Evolutionary conservation across 2,113 vertebrate genomes (phyloP).

Genomic region (Bombycilla garrulus): DNA sequence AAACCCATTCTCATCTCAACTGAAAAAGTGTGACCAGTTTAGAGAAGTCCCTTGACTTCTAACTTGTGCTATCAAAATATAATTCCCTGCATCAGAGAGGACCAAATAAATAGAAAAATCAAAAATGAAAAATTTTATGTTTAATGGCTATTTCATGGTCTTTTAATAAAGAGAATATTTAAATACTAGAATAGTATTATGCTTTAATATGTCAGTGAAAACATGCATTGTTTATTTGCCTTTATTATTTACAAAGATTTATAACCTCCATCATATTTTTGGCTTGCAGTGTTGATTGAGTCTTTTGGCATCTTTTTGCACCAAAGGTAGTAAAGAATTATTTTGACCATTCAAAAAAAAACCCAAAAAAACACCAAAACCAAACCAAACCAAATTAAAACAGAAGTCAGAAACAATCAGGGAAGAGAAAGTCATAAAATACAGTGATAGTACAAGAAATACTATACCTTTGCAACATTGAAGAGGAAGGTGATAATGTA

Average conservation of each 20-base stretch:
- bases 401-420: background rate
- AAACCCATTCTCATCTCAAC: background rate
- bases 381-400: background rate
- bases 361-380: background rate
- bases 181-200: background rate
- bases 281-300: background rate
- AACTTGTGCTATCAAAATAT: background rate
- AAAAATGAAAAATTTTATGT: background rate
- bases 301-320: background rate
- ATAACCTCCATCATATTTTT: background rate
- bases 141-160: background rate
- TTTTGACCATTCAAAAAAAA: background rate
- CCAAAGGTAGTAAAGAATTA: background rate
- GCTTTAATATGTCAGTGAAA: background rate
- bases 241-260: background rate
- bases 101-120: fast-evolving
- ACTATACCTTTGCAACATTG: background rate
- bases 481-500: background rate
- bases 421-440: background rate
- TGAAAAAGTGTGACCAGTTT: background rate
- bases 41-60: background rate
- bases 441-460: background rate
- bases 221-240: background rate
- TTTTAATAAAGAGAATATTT: background rate
- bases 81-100: background rate